A percentile compares a stretch with the other conserved stretches of the same genome.
Evolutionary conservation across 2,888 invertebrate genomes (phyloP).

Genomic region (Pammene aurita): DNA sequence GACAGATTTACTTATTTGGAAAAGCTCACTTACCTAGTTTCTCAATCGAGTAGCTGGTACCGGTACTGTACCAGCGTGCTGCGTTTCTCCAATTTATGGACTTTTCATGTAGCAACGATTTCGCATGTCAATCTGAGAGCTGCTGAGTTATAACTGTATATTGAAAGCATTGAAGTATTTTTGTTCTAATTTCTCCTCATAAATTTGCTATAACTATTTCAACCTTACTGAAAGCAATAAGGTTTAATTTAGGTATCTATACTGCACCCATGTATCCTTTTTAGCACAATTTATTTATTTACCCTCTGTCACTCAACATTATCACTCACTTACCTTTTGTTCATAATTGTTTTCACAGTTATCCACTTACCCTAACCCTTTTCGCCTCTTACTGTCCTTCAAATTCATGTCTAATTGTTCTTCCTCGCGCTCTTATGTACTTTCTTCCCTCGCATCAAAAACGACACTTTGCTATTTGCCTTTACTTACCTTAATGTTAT

Average conservation of each 20-base stretch:
- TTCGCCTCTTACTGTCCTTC: no score
- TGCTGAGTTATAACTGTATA: not conserved
- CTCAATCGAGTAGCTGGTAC: conserved; percentile 15
- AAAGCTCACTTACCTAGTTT: conserved; percentile 33
- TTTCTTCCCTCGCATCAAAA: not conserved
- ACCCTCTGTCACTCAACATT: no score
- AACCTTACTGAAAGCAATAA: no score
- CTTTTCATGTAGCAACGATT: not conserved
- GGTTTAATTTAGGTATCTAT: no score
- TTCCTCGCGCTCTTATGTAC: no score
- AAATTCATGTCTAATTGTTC: no score
- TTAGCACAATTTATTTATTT: no score
- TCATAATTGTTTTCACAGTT: no score
- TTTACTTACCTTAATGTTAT: not conserved
- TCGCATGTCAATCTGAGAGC: not conserved
- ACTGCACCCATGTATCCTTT: no score
- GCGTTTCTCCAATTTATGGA: conserved; percentile 28
- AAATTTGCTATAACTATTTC: no score
- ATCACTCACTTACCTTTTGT: no score
- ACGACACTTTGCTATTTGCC: not conserved
- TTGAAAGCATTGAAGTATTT: not conserved
- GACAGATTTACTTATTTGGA: conserved; percentile 29
- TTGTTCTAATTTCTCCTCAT: not conserved
- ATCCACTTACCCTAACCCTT: no score
- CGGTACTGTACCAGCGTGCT: conserved; percentile 3